Percentiles rank a stretch among this genome's conserved stretches.
phyloP scores from a whole-genome alignment of 2,797 vertebrate genomes.

The Acrossocheilus fasciatus region DNA sequence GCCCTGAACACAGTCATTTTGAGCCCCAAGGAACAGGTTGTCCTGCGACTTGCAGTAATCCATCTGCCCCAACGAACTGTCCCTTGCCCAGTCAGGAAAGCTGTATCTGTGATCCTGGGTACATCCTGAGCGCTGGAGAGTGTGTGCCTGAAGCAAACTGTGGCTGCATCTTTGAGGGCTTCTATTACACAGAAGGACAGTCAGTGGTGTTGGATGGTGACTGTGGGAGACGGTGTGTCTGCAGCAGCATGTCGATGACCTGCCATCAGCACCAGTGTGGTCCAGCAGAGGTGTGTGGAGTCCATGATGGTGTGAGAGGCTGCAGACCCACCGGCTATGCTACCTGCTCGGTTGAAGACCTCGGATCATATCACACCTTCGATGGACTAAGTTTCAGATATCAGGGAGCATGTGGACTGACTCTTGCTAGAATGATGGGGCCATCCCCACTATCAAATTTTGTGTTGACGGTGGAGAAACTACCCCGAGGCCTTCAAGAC shows the following conservation, averaged over 20 bases:
- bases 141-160: constrained; percentile 71
- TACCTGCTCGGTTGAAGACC: constrained; percentile 68
- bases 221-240: constrained; percentile 71
- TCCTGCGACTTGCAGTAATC: constrained; percentile 70
- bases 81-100: constrained; percentile 64
- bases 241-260: constrained; percentile 54
- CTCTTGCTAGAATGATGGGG: constrained; percentile 66
- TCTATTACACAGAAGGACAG: constrained; percentile 68
- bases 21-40: constrained; percentile 70
- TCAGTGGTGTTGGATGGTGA: constrained; percentile 61
- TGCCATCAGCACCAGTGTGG: constrained; percentile 60
- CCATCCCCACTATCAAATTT: constrained; percentile 61
- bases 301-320: constrained; percentile 65
- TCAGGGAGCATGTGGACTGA: constrained; percentile 71
- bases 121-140: constrained; percentile 67
- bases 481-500: constrained; percentile 53
- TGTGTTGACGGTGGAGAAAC: constrained; percentile 63
- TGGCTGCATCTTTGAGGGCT: constrained; percentile 73
- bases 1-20: constrained; percentile 74
- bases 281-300: constrained; percentile 53
- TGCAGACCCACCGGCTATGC: constrained; percentile 66
- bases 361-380: constrained; percentile 71
- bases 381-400: constrained; percentile 71
- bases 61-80: constrained; percentile 66
- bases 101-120: constrained; percentile 74